Conservation (phyloP, 2,113 vertebrate genomes). For the Solenodon paradoxus region DNA sequence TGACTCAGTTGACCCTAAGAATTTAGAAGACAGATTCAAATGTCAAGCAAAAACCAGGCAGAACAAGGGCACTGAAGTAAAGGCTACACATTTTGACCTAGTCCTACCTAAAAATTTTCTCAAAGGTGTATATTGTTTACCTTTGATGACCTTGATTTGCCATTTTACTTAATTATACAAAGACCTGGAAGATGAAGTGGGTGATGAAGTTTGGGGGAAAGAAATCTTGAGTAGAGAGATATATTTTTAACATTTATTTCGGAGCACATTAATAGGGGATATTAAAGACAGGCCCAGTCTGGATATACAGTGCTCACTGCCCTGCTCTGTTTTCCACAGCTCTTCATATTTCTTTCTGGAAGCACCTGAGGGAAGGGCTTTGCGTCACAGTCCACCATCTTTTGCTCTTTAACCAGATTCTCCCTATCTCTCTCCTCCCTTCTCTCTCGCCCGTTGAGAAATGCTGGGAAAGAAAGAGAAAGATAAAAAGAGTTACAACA, state of each 20-base stretch:
- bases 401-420: neutral
- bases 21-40: neutral
- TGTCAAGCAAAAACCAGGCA: neutral
- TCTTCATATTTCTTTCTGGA: neutral
- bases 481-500: no score
- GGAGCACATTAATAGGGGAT: neutral
- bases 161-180: neutral
- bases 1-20: neutral
- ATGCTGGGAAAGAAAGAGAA: neutral
- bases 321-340: neutral
- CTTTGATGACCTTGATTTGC: conserved; percentile 1
- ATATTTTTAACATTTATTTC: neutral
- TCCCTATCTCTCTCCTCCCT: neutral
- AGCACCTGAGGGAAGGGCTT: neutral
- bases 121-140: neutral
- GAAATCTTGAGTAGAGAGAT: neutral
- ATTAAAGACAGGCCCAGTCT: neutral
- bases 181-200: neutral
- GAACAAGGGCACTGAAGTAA: neutral
- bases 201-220: neutral
- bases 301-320: neutral
- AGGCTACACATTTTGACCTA: neutral
- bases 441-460: neutral
- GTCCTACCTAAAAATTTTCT: neutral
- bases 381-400: neutral